Evolutionary conservation across 1,140 invertebrate species (phyloP), one percentile per base, ranked within the genome.

Genomic region (Helicoverpa zea): DNA sequence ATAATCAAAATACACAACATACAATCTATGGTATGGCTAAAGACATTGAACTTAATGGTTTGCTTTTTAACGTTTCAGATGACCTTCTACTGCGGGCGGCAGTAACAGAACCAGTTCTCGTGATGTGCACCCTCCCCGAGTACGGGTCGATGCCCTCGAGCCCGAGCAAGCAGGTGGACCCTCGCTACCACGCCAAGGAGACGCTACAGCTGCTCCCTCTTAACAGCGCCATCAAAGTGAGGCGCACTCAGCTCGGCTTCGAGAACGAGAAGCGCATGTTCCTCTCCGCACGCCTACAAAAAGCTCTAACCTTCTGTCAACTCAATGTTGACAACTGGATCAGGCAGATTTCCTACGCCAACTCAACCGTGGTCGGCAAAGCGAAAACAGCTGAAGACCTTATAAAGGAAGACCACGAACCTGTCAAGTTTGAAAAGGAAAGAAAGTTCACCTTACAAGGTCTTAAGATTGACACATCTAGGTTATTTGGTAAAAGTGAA

Each of bases 221-320:
- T 10, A 96, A 95, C 75, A 92, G 94, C 52, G 94, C 93, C 77
- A 94, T 95, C 86, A 95, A 94, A 83, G 85, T 96, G 64, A 89
- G 96, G 4, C 95, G 95, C 81, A 95, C 95, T 2, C 94, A 95
- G 81, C 90, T 96, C 64, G 96, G 96, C 77, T 96, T 96, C 83
- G 96, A 96, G 49, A 95, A 89, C 70, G 96, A 96, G 81, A 96
- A 96, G 83, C 91, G 95, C 58, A 96, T 96, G 96, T 95, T 96
- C 86, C 95, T 96, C 80, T 96, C 96, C 87, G 92, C 95, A 11
- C 96, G 96, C 86, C 95, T 96, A 63, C 96, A 96, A 85, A 96
- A 96, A 91, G 95, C 96, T 90, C 93, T 96, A 79, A 96, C 96
- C 90, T 96, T 96, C 91, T 96, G 96, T 92, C 96, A 96, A 93